Evolutionary conservation across 2,113 vertebrate species (phyloP), one percentile per base, ranked within the genome.

Genomic region (Crocuta crocuta): DNA sequence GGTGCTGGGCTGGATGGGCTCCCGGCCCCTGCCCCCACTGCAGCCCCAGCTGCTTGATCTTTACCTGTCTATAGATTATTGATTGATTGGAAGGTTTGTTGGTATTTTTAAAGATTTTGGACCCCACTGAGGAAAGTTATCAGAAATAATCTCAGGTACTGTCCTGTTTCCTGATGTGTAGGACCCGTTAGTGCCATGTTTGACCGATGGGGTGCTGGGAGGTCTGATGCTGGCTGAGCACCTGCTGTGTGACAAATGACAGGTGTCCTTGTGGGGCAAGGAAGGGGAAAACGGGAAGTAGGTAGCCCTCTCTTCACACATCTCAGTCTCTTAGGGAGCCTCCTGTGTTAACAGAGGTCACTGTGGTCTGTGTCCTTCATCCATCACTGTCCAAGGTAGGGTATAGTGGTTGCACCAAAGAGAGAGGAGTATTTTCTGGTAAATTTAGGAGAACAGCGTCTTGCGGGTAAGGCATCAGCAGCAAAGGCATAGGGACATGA

Each of bases 301-400:
- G 78, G 39, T 31, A 23, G 10, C 21, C 0, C 43, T 10, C 13
- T 26, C 48, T 79, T 48, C 76, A 26, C 4, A 5, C 3, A 21
- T 19, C 35, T 73, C 61, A 0, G 15, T 45, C 65, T 23, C 1
- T 1, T 9, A 12, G 24, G n/a, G 50, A 43, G 35, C 21, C 12
- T 2, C 33, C 15, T 0, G 0, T n/a, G 50, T 31, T 19, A 10
- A 35, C 16, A 28, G 6, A 28, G 33, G 73, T 33, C 71, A 4
- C 0, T 10, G 5, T 5, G 9, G 10, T 0, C 5, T 3, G 0
- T 43, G 0, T 70, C 71, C 65, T 63, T 55, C 10, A 0, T 24
- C 9, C 12, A 43, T 13, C 23, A 4, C n/a, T 21, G 43, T 16
- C 35, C 15, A 11, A 50, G 61, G 10, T 2, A 9, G 2, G 53